phyloP scores from a whole-genome alignment of 2,888 invertebrate species.

The Fabriciana adippe region DNA sequence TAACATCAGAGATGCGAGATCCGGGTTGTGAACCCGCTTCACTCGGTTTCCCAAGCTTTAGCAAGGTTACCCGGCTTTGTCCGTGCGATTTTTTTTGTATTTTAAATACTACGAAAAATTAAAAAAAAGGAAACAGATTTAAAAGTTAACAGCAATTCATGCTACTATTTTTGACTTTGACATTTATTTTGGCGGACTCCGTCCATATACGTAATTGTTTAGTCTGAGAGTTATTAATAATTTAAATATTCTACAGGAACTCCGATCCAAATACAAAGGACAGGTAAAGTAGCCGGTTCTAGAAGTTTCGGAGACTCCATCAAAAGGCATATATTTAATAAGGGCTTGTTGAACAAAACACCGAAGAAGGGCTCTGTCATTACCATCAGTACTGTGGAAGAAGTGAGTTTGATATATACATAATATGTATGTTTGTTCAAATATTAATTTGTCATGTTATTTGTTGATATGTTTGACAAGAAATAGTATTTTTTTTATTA shows the following conservation, averaged over 20 bases:
- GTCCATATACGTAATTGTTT: too few species aligned
- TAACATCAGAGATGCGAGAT: too few species aligned
- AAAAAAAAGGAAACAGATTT: too few species aligned
- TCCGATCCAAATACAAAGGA: slow-evolving; percentile 85
- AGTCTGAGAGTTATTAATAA: neutral
- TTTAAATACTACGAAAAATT: too few species aligned
- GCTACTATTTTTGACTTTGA: too few species aligned
- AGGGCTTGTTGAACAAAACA: slow-evolving; percentile 81
- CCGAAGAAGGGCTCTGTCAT: slow-evolving; percentile 76
- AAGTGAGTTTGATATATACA: slow-evolving; percentile 51
- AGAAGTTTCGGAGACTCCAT: slow-evolving; percentile 91
- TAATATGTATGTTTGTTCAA: neutral
- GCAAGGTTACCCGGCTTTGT: too few species aligned
- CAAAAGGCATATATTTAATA: slow-evolving; percentile 92
- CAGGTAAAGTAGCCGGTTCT: slow-evolving; percentile 82
- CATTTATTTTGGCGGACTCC: too few species aligned
- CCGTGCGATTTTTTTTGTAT: too few species aligned
- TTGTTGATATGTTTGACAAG: slow-evolving; percentile 21
- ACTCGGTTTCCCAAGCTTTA: too few species aligned
- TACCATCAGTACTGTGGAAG: slow-evolving; percentile 65
- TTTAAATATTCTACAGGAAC: slow-evolving; percentile 77
- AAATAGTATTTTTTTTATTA: neutral
- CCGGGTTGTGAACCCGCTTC: too few species aligned
- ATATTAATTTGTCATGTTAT: slow-evolving; percentile 11
- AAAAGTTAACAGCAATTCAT: too few species aligned